Evolutionary conservation across 1,140 invertebrate genomes (phyloP), one percentile per base, ranked within the genome.

Genomic region (Papilio helenus): DNA sequence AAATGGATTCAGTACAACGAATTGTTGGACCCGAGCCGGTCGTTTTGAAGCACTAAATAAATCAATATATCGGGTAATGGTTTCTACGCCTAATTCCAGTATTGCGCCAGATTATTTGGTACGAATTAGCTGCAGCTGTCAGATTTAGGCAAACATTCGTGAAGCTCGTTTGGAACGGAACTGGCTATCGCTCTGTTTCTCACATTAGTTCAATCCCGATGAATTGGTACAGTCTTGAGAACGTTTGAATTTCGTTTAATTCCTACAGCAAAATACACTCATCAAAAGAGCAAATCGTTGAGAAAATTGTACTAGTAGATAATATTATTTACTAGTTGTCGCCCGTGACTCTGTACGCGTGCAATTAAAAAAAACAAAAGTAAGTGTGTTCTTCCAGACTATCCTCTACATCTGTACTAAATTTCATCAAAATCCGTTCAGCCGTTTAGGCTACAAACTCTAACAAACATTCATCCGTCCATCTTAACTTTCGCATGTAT

Each of bases 171-270:
- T 85, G 85, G 81, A 79, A 79, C 81, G 74, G 80, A 88, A 88
- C 87, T 84, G 77, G 80, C 79, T 86, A 83, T 83, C 88, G 87
- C 87, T 91, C 85, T 84, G 87, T 89, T 92, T 87, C 92, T 91
- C 90, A 88, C 90, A 91, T 92, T 93, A 93, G 84, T 93, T 90
- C 92, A 86, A 87, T 90, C 83, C 86, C 88, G 81, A 89, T 91
- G 90, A 90, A 89, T 88, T 87, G 83, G 80, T 81, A 80, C 87
- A 87, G 88, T 84, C 83, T 81, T 84, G 82, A 83, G 82, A 84
- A 84, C 71, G 80, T 55, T 84, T 80, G 83, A 79, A 88, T 84
- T 83, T 80, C 80, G 82, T 76, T 74, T 79, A 72, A 26, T 29
- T 68, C 12, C 5, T 34, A 68, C 18, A 55, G n/a, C n/a, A 55